Conservation (phyloP, 2,113 vertebrate genomes). For the Rhabdomys dilectus region DNA sequence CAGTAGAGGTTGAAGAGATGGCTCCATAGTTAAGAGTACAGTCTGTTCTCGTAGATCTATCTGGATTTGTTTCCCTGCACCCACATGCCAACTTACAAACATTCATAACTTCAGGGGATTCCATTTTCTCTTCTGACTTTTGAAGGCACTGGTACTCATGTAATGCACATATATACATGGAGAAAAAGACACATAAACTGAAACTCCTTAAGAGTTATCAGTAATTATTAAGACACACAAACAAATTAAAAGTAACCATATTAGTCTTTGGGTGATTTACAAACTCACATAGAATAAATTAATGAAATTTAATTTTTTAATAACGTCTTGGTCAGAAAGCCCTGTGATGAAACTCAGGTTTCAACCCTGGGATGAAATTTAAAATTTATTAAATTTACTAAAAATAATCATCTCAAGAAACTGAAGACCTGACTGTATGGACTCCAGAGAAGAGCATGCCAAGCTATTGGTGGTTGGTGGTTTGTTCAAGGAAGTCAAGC, state of each 20-base stretch:
- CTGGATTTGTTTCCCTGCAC: background rate
- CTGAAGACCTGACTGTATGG: background rate
- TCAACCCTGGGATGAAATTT: background rate
- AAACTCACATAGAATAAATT: conserved; percentile 44
- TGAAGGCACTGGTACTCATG: background rate
- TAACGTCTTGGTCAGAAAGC: background rate
- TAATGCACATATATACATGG: background rate
- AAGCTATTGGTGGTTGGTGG: background rate
- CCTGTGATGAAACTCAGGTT: background rate
- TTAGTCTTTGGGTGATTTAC: background rate
- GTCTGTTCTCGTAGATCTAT: background rate
- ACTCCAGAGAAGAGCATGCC: too few species aligned
- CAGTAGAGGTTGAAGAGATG: background rate
- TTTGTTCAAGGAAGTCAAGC: background rate
- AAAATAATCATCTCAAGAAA: background rate
- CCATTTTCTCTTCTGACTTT: too few species aligned
- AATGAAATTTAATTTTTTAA: conserved; percentile 24
- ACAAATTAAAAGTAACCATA: background rate
- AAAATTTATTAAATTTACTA: conserved; percentile 21
- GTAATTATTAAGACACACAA: background rate
- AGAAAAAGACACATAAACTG: background rate
- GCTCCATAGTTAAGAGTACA: background rate
- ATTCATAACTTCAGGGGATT: background rate
- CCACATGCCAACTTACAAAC: background rate
- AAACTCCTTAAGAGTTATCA: background rate